Evolutionary conservation across 2,797 vertebrate species (phyloP).

Genomic region (Taeniopygia guttata): DNA sequence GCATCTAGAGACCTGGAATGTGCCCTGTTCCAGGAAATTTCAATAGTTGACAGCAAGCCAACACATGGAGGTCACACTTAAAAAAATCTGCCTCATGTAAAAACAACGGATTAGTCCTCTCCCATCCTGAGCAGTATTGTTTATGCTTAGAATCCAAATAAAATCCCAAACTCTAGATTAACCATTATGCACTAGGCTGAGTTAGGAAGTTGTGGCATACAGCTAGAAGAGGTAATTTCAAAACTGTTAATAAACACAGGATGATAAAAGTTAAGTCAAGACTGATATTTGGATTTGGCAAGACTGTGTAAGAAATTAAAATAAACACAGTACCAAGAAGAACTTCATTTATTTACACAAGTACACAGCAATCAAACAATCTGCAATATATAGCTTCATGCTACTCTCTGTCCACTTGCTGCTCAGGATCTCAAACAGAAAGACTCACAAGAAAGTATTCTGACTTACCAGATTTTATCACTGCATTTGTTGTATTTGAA

Average conservation of each 20-base stretch:
- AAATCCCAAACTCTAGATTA: slow-evolving; percentile 11
- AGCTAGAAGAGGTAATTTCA: slow-evolving; percentile 4
- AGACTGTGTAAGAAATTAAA: neutral
- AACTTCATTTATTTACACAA: neutral
- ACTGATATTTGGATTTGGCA: neutral
- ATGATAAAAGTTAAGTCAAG: neutral
- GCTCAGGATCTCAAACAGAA: neutral
- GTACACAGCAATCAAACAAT: neutral
- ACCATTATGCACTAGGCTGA: neutral
- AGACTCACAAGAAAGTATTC: neutral
- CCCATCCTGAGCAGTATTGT: neutral
- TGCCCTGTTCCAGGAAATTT: slow-evolving; percentile 52
- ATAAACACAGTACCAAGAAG: neutral
- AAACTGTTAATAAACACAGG: slow-evolving; percentile 1
- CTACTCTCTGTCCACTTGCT: neutral
- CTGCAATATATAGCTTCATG: neutral
- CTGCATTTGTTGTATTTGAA: slow-evolving; percentile 59
- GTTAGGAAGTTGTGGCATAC: neutral
- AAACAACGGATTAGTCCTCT: slow-evolving; percentile 41
- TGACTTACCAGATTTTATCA: slow-evolving; percentile 77
- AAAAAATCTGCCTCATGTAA: slow-evolving; percentile 22
- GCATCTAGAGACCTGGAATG: slow-evolving; percentile 43
- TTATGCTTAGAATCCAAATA: slow-evolving; percentile 40
- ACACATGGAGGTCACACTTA: slow-evolving; percentile 45
- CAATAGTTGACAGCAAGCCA: slow-evolving; percentile 41